Base-by-base conservation (phyloP, 1,140 invertebrate genomes). In the Euschistus heros region DNA sequence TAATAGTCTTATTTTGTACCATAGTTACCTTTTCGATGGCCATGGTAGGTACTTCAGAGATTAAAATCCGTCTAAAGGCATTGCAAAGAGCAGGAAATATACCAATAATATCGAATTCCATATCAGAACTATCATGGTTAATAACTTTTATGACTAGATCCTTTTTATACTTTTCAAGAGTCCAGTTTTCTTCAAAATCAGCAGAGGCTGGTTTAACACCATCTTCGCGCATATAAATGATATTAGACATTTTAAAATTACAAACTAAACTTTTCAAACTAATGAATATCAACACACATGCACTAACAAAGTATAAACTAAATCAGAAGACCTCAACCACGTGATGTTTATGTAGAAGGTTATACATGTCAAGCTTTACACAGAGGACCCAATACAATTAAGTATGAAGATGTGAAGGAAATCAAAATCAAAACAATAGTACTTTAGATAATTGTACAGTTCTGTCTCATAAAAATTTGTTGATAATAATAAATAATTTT, bases 1-100 rank as follows among this genome's bases (percentile, higher is more conserved):
- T 88, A 50, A 98, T 84, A 54, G 92, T 94, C 20, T 95, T 98
- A 71, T 99, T 99, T 75, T 97, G 96, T 71, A 87, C 85, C 65
- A 99, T 86, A 73, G 86, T 84, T 7, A 99, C 92, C 78, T 97
- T 96, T 73, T 99, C 96, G 73, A 99, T 94, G 0, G 97, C 97
- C 92, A 99, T 98, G 50, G 90, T 94, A 17, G 97, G 96, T n/a
- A 88, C 82, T 81, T 85, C 67, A 64, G 74, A 71, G 0, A 98
- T 73, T 73, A 98, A 84, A 64, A 98, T 82, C 69, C 96, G 82
- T 26, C 96, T 80, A 71, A 97, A 88, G 17, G 94, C 88, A 82
- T 98, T 98, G 0, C 88, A 91, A 69, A 98, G 82, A 0, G 90
- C 84, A 27, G 90, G 84, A 73, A 93, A 88, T 57, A 95, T 84